A percentile compares a stretch with the other conserved stretches of the same genome.
These are phyloP conservation scores for Aramus guarauna DNA, from an alignment of 2,113 vertebrate species.

Conservation along the genomic window DNA sequence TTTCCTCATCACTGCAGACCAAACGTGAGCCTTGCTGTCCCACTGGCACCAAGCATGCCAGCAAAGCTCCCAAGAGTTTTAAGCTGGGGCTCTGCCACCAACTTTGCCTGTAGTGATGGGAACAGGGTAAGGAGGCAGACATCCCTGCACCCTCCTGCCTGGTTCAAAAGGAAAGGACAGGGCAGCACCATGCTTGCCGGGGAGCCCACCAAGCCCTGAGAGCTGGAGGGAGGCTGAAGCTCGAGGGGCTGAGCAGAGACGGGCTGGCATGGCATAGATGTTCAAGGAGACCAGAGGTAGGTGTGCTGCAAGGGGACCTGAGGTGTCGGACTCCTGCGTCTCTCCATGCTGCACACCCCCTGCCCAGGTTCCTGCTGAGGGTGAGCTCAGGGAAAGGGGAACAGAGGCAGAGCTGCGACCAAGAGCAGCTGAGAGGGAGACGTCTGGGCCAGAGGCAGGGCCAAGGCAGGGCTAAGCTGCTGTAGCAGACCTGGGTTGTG, in stretches of 20 bases:
- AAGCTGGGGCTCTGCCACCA: neutral
- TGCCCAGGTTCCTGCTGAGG: neutral
- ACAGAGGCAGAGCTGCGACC: neutral
- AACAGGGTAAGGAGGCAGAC: neutral
- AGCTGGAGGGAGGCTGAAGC: neutral
- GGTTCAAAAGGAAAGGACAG: neutral
- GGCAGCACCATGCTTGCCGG: neutral
- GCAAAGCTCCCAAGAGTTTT: neutral
- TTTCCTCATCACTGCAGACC: neutral
- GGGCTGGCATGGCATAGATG: neutral
- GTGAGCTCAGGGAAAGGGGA: neutral
- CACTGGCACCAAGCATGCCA: rapidly evolving
- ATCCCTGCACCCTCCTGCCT: neutral
- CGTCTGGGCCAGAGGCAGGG: neutral
- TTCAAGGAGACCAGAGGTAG: neutral
- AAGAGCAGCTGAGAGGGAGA: neutral
- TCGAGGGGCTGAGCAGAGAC: neutral
- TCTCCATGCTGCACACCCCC: rapidly evolving
- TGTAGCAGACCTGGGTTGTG: neutral
- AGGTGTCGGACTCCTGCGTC: neutral
- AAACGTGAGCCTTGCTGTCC: neutral
- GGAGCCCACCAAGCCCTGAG: neutral
- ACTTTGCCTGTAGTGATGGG: neutral
- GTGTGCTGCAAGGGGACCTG: neutral
- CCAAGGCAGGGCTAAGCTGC: neutral